Base-by-base conservation (phyloP, 2,888 invertebrate species). In the Lathronympha strigana region DNA sequence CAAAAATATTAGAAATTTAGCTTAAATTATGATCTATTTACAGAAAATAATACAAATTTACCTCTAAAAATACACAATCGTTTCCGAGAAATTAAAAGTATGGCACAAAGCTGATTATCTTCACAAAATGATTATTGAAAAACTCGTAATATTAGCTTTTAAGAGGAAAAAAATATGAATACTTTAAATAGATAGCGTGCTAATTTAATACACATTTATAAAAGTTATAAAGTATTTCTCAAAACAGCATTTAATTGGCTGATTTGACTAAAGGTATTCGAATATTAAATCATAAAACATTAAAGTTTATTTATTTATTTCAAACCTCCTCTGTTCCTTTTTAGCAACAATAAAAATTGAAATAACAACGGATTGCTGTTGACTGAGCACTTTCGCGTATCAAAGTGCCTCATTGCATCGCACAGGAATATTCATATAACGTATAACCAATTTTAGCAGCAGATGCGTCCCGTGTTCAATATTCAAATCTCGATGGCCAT, bases 1-100 rank as follows among this genome's bases (percentile, higher is more conserved):
- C 75, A 80, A 80, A 80, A 80, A 80, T 80, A 80, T 75, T 45
- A 72, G 70, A 73, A 73, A 74, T 73, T 75, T 77, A 69, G 63
- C 57, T 68, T 61, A 68, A 68, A 64, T 66, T 66, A 69, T 28
- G n/a, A 53, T 25, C 1, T 57, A 28, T 57, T 31, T 57, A 43
- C 19, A 57, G 8, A 57, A 17, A 28, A 43, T 13, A 8, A 28
- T 17, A 17, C 6, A 17, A 13, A 17, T n/a, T n/a, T 2, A 6
- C 15, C n/a, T 40, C 2, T 17, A 17, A 40, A 17, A 40, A 40
- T 15, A 6, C 17, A 2, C 15, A 40, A 15, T 4, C 17, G 40
- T 2, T 40, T 0, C n/a, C n/a, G n/a, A 36, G n/a, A 36, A n/a
- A 3, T 28, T 1, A 36, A 36, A n/a, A n/a, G 4, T n/a, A 36